Evolutionary conservation across 2,797 vertebrate species (phyloP), one percentile per base, ranked within the genome.

Genomic region (Garrulus glandarius): DNA sequence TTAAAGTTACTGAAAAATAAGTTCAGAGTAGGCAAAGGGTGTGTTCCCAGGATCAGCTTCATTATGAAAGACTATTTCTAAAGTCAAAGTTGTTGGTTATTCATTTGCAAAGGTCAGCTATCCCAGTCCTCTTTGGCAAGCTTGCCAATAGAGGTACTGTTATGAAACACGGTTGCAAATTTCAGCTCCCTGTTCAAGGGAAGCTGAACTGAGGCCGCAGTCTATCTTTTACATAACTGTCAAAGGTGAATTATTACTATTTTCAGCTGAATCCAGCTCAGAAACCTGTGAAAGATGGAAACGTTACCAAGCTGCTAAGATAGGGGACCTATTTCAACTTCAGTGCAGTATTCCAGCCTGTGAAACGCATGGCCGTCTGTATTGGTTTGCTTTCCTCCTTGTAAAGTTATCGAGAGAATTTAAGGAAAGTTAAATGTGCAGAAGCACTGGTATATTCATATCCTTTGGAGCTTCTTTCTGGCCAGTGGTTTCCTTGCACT

Each of bases 101-200:
- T 93, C 78, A 92, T 94, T 96, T 93, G 81, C 87, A 87, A 85
- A 93, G 92, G 89, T 96, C 89, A 80, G 71, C 55, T 52, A 14
- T 84, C 65, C 76, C 80, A 65, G 79, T 59, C 85, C 91, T 87
- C 81, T 93, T 69, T 50, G 71, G 68, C 56, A 87, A 96, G 67
- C 29, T 56, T 46, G 60, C 64, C 37, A 43, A 5, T 80, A 68
- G 87, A 81, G 60, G 74, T 68, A 4, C 80, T 60, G n/a, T 94
- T 97, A 83, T 18, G 81, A 89, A 96, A 97, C 59, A 6, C 0
- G 3, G 53, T 34, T 74, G 57, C 89, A 37, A 36, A 80, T 88
- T 84, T 87, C 94, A 94, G n/a, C 63, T 92, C 57, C 44, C 16
- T 0, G 1, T 80, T 88, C 79, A 71, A 74, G 69, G 64, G 50